These are phyloP conservation scores for Conger conger DNA, from an alignment of 2,113 vertebrate species.

Conservation along the genomic window DNA sequence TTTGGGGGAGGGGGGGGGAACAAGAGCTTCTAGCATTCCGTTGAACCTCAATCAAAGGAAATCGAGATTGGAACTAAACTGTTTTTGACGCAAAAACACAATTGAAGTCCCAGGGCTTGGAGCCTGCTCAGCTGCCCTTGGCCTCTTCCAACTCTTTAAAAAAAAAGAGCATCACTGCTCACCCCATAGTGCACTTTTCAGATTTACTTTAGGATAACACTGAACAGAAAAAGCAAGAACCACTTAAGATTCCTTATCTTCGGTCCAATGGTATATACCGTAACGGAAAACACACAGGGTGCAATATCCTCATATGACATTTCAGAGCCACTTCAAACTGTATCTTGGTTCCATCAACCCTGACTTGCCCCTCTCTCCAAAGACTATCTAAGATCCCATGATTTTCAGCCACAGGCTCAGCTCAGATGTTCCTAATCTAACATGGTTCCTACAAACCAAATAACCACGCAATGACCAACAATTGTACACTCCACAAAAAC, in stretches of 20 bases:
- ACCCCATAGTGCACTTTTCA: not conserved
- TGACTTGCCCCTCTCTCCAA: not conserved
- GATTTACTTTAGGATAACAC: not conserved
- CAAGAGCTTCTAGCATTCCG: conserved; percentile 18
- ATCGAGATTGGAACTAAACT: conserved; percentile 21
- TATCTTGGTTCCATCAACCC: not conserved
- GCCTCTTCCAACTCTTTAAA: conserved; percentile 17
- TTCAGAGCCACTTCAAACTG: not conserved
- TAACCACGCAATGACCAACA: no score
- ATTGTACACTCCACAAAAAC: no score
- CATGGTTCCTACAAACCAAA: no score
- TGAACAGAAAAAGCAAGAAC: not conserved
- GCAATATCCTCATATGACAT: not conserved
- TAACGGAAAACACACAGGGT: not conserved
- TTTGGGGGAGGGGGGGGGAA: conserved; percentile 29
- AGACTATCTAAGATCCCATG: no score
- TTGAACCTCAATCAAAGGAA: conserved; percentile 33
- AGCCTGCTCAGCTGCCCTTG: not conserved
- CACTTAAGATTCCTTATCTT: not conserved
- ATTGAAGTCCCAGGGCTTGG: conserved; percentile 26
- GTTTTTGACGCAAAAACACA: conserved; percentile 29
- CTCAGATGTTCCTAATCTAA: no score
- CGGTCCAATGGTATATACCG: not conserved
- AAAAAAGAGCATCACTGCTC: not conserved
- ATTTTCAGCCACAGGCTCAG: no score